These are phyloP conservation scores for Nothoprocta pentlandii DNA, from an alignment of 2,113 vertebrate genomes.

Conservation along the genomic window DNA sequence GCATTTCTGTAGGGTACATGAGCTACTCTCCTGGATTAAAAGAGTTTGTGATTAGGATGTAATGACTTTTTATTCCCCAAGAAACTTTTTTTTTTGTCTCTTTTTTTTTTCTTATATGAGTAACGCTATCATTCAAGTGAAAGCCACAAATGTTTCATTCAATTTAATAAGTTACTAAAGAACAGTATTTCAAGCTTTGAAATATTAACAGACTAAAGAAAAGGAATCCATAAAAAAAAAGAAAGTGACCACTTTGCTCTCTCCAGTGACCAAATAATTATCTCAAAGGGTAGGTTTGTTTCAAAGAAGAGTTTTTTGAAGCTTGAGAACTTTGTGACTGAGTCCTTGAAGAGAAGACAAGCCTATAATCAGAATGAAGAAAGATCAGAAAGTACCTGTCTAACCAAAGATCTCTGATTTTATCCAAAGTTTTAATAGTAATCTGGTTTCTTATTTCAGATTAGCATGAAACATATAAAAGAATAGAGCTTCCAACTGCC, in stretches of 20 bases:
- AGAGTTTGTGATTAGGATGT: slow-evolving; percentile 39
- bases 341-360: neutral
- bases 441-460: neutral
- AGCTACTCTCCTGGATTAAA: slow-evolving; percentile 22
- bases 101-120: slow-evolving; percentile 34
- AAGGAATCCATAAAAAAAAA: slow-evolving; percentile 31
- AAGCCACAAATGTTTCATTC: slow-evolving; percentile 40
- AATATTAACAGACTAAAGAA: neutral
- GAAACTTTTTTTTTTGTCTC: neutral
- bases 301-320: slow-evolving; percentile 19
- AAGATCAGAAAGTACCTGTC: neutral
- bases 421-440: neutral
- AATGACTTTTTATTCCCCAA: slow-evolving; percentile 51
- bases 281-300: slow-evolving; percentile 21
- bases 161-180: slow-evolving; percentile 19
- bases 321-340: neutral
- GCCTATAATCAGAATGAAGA: neutral
- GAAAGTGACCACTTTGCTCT: slow-evolving; percentile 31
- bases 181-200: slow-evolving; percentile 44
- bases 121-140: slow-evolving; percentile 47
- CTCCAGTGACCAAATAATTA: slow-evolving; percentile 41
- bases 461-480: neutral
- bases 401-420: neutral
- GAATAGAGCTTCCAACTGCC: neutral
- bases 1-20: slow-evolving; percentile 47